Conservation (phyloP, 1,140 invertebrate species). For the Holcopasites calliopsidis region DNA sequence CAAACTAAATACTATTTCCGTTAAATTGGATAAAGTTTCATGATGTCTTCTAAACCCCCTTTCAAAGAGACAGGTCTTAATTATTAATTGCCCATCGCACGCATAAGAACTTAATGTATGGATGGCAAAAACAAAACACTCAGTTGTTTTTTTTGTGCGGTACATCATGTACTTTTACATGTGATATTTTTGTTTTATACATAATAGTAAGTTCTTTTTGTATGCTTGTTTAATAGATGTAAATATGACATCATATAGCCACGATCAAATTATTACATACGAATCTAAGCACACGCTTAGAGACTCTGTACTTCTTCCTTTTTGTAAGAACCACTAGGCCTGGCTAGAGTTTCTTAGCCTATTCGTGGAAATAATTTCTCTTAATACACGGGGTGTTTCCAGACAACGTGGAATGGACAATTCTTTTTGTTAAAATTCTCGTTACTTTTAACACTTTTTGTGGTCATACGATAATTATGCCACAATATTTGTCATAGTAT, state of each 20-base stretch:
- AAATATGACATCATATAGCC: constrained; percentile 45
- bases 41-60: constrained; percentile 29
- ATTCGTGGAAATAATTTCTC: constrained; percentile 42
- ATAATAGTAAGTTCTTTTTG: constrained; percentile 34
- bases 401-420: constrained; percentile 72
- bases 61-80: constrained; percentile 1
- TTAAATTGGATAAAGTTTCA: constrained; percentile 56
- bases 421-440: constrained; percentile 67
- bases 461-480: constrained; percentile 69
- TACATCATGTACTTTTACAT: constrained; percentile 59
- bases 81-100: constrained; percentile 31
- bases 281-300: constrained; percentile 47
- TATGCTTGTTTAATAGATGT: constrained; percentile 24
- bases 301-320: constrained; percentile 44
- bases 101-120: constrained; percentile 51
- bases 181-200: constrained; percentile 36
- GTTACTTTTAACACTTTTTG: constrained; percentile 72
- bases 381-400: constrained; percentile 62
- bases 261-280: constrained; percentile 37
- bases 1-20: constrained; percentile 62
- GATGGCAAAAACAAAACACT: constrained; percentile 57
- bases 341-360: constrained; percentile 60
- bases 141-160: constrained; percentile 58
- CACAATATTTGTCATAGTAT: constrained; percentile 65
- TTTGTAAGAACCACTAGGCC: constrained; percentile 55